These are phyloP conservation scores for Dorcus parallelipipedus DNA, from an alignment of 2,888 invertebrate genomes.

Conservation along the genomic window DNA sequence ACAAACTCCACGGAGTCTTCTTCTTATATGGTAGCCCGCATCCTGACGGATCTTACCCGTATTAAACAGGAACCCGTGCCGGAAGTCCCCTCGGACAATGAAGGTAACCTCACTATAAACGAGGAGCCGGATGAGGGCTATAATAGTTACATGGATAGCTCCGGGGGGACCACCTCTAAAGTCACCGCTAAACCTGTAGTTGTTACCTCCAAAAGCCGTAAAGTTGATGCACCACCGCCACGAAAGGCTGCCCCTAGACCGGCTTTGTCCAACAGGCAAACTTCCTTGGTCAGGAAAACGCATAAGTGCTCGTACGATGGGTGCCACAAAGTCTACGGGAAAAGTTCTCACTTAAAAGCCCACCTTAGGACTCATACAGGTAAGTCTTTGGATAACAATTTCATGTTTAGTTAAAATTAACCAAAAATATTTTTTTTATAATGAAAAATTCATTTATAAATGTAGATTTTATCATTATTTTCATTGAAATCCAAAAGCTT, in stretches of 20 bases:
- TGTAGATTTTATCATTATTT: too few relatives aligned
- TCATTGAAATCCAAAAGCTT: too few relatives aligned
- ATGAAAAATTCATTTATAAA: too few relatives aligned
- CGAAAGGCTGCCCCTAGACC: conserved; percentile 1
- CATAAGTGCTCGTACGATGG: conserved; percentile 59
- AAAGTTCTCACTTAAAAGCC: conserved; percentile 64
- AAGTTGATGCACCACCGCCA: conserved; percentile 12
- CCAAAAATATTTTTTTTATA: too few relatives aligned
- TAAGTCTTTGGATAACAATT: too few relatives aligned
- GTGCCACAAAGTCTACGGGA: conserved; percentile 62
- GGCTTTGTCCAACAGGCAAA: conserved; percentile 10
- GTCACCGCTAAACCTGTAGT: conserved; percentile 10
- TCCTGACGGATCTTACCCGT: conserved; percentile 58
- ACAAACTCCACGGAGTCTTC: conserved; percentile 39
- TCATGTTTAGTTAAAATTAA: too few relatives aligned
- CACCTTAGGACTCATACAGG: conserved; percentile 65
- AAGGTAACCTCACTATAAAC: conserved; percentile 40
- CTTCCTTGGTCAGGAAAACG: conserved; percentile 48
- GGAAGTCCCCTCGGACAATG: conserved; percentile 45
- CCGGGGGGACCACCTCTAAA: conserved; percentile 23
- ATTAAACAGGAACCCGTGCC: conserved; percentile 58
- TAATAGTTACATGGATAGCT: conserved; percentile 33
- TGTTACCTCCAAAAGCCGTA: conserved; percentile 17
- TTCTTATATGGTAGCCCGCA: conserved; percentile 58
- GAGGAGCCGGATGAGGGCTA: conserved; percentile 36